These are phyloP conservation scores for Apostichopus parvimensis DNA, from an alignment of 35 echinoderm and acorn worm genomes.

Conservation along the genomic window DNA sequence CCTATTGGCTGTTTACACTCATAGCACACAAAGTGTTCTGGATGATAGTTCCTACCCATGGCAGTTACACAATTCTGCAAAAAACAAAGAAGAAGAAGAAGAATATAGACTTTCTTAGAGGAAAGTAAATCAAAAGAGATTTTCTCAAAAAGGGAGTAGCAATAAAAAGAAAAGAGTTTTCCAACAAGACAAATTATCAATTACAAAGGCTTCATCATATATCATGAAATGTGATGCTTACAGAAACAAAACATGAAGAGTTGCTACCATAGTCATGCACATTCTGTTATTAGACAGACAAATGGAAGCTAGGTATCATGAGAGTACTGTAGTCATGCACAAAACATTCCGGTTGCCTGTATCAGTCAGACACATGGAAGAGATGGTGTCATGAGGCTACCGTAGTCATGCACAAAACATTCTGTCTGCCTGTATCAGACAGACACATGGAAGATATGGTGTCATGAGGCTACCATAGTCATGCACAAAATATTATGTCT, in stretches of 20 bases:
- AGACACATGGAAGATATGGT: background rate
- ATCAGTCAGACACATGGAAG: background rate
- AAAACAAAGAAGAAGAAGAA: background rate
- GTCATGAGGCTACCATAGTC: too few relatives aligned
- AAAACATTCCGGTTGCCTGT: background rate
- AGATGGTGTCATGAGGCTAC: background rate
- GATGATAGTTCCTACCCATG: conserved; percentile 77
- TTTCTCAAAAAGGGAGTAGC: too few relatives aligned
- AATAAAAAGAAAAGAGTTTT: too few relatives aligned
- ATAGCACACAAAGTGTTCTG: conserved; percentile 80
- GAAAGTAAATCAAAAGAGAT: too few relatives aligned
- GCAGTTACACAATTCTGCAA: conserved; percentile 79
- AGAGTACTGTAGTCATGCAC: too few relatives aligned
- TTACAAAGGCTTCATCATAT: too few relatives aligned
- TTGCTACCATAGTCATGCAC: too few relatives aligned
- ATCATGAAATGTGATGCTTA: too few relatives aligned
- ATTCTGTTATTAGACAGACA: background rate
- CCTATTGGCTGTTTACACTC: conserved; percentile 85
- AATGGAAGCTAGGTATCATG: background rate
- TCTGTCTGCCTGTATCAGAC: background rate
- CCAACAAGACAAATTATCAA: too few relatives aligned
- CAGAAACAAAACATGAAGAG: too few relatives aligned
- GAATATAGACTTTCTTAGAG: background rate
- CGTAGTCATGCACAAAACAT: too few relatives aligned
- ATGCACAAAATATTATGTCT: too few relatives aligned